These are phyloP conservation scores for Mirza zaza DNA, from an alignment of 2,113 vertebrate genomes.

Conservation along the genomic window DNA sequence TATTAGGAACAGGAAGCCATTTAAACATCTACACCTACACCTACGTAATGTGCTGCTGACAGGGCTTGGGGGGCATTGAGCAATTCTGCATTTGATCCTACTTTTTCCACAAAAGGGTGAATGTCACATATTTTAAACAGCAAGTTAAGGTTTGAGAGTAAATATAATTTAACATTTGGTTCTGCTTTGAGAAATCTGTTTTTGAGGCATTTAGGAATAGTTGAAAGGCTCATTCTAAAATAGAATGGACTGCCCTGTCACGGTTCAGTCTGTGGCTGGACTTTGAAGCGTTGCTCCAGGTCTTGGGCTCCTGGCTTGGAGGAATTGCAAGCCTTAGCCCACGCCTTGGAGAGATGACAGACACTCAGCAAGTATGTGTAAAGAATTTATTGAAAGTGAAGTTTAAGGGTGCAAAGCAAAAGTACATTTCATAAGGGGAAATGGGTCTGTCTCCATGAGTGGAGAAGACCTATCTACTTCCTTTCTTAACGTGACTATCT, in stretches of 20 bases:
- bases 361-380: too few relatives aligned
- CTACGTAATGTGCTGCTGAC: background rate
- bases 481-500: too few relatives aligned
- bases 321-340: too few relatives aligned
- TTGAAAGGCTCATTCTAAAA: slow-evolving; percentile 14
- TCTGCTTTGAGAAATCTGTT: background rate
- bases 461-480: too few relatives aligned
- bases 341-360: too few relatives aligned
- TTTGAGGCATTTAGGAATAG: background rate
- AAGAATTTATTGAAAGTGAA: too few relatives aligned
- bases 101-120: background rate
- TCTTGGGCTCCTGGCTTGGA: too few relatives aligned
- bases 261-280: too few relatives aligned
- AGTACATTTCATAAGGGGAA: too few relatives aligned
- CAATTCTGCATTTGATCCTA: background rate
- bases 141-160: background rate
- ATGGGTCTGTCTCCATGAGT: too few relatives aligned
- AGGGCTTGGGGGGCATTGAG: background rate
- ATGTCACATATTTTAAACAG: background rate
- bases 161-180: background rate
- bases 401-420: too few relatives aligned
- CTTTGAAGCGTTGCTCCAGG: too few relatives aligned
- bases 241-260: background rate
- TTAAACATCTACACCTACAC: background rate
- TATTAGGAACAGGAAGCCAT: background rate